Evolutionary conservation across 1,140 invertebrate genomes (phyloP).

Genomic region (Drosophila bocki): DNA sequence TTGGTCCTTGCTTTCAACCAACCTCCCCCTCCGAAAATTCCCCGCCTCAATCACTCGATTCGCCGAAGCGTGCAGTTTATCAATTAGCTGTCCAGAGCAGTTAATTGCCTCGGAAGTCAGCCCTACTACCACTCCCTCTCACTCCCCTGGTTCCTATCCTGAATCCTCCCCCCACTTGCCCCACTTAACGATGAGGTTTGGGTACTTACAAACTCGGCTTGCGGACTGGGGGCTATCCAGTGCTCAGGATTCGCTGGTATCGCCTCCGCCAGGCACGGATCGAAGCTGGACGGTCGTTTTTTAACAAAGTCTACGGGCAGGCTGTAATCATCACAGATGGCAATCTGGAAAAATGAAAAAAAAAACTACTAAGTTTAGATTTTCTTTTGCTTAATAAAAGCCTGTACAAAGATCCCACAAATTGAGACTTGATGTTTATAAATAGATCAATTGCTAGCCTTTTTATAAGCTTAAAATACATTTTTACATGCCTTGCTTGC

Average conservation of each 20-base stretch:
- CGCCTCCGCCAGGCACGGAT: constrained; percentile 86
- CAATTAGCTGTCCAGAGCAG: constrained; percentile 72
- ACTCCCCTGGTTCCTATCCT: neutral
- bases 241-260: constrained; percentile 85
- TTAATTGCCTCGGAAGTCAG: constrained; percentile 65
- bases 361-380: no score
- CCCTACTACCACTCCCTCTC: neutral
- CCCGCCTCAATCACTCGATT: neutral
- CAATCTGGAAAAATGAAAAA: constrained; percentile 86
- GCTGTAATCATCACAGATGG: constrained; percentile 92
- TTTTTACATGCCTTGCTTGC: neutral
- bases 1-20: neutral
- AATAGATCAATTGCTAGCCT: constrained; percentile 19
- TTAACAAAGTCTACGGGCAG: constrained; percentile 92
- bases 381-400: no score
- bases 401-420: neutral
- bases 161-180: neutral
- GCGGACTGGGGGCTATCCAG: constrained; percentile 87
- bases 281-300: constrained; percentile 88
- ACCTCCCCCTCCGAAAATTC: neutral
- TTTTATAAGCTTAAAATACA: constrained; percentile 18
- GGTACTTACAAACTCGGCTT: constrained; percentile 87
- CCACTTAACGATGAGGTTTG: constrained; percentile 21
- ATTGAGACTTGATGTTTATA: neutral
- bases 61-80: constrained; percentile 70